Percentiles rank a stretch among this genome's conserved stretches.
phyloP scores from a whole-genome alignment of 1,140 invertebrate species.

The Ladona fulva region DNA sequence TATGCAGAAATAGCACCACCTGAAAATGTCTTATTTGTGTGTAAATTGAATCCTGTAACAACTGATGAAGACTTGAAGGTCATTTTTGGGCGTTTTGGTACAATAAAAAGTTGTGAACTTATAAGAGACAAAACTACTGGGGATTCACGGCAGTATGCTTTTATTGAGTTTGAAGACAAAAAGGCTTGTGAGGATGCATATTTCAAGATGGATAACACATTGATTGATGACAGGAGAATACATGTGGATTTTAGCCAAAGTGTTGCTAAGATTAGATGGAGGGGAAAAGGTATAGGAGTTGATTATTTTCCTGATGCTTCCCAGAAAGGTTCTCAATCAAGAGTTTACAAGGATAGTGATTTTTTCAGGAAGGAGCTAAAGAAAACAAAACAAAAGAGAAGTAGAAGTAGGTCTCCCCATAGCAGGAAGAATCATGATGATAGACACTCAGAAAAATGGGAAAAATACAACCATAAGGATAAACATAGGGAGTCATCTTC shows the following conservation, averaged over 20 bases:
- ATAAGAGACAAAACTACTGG: constrained; percentile 88
- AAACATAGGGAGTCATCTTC: too few species aligned
- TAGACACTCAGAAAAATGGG: too few species aligned
- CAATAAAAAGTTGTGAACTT: constrained; percentile 85
- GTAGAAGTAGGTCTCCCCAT: too few species aligned
- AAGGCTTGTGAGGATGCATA: constrained; percentile 96
- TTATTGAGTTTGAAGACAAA: constrained; percentile 94
- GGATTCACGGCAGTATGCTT: constrained; percentile 97
- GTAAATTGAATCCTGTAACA: constrained; percentile 99
- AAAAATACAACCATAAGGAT: too few species aligned
- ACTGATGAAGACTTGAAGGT: constrained; percentile 96
- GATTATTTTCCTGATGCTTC: not conserved
- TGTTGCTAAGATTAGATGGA: constrained; percentile 85
- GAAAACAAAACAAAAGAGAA: too few species aligned
- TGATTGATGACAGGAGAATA: constrained; percentile 96
- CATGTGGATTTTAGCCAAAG: constrained; percentile 99
- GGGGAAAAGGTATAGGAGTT: constrained; percentile 52
- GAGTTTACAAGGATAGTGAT: too few species aligned
- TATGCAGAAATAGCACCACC: constrained; percentile 95
- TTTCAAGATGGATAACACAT: constrained; percentile 99
- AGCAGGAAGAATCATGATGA: too few species aligned
- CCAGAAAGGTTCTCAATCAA: too few species aligned
- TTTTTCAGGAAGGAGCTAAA: too few species aligned
- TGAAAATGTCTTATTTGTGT: constrained; percentile 99
- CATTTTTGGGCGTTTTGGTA: constrained; percentile 95